A percentile compares a stretch with the other conserved stretches of the same genome.
phyloP scores from a whole-genome alignment of 2,888 invertebrate species.

The Agrenia bidenticulata region DNA sequence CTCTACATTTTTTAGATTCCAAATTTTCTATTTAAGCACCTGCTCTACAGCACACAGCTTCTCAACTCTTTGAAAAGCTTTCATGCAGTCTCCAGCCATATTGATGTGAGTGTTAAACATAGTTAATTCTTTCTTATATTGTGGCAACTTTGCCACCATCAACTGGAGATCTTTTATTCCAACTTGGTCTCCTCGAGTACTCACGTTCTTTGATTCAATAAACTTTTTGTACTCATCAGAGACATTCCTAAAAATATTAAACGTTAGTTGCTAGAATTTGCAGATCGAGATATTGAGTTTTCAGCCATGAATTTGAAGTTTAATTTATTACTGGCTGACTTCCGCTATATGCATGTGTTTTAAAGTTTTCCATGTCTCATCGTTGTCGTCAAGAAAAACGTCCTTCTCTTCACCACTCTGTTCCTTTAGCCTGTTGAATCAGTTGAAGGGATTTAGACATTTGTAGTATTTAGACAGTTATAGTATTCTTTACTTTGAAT shows the following conservation, averaged over 20 bases:
- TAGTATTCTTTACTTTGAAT: too few species aligned
- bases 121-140: conserved; percentile 42
- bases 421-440: conserved; percentile 18
- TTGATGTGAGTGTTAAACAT: conserved; percentile 37
- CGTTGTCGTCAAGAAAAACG: conserved; percentile 43
- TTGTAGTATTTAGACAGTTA: too few species aligned
- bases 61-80: conserved; percentile 33
- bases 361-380: conserved; percentile 44
- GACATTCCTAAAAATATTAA: too few species aligned
- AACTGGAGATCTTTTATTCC: conserved; percentile 31
- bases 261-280: conserved; percentile 96
- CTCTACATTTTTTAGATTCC: conserved; percentile 5
- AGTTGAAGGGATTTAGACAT: too few species aligned
- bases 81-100: conserved; percentile 38
- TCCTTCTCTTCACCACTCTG: conserved; percentile 28
- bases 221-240: conserved; percentile 42
- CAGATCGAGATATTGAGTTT: conserved; percentile 88
- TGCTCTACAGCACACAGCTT: conserved; percentile 41
- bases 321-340: conserved; percentile 61
- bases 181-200: conserved; percentile 20
- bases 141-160: conserved; percentile 44
- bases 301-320: too few species aligned
- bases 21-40: too few species aligned
- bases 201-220: conserved; percentile 34
- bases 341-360: conserved; percentile 46